A percentile compares a stretch with the other conserved stretches of the same genome.
phyloP scores from a whole-genome alignment of 2,797 vertebrate genomes.

The Sebastes aleutianus region DNA sequence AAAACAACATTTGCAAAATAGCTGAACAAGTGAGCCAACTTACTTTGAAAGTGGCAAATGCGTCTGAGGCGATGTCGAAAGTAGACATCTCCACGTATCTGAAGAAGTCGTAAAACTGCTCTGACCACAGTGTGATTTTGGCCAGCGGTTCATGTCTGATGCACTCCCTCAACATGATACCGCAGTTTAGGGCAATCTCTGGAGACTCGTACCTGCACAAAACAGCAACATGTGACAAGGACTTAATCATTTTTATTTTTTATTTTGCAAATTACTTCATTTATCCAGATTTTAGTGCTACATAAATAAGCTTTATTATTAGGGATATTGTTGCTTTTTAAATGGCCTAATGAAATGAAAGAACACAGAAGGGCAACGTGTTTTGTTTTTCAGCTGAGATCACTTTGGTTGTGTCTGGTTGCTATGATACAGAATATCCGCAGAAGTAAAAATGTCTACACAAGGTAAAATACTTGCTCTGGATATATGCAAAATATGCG shows the following conservation, averaged over 20 bases:
- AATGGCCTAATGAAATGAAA: too few species aligned
- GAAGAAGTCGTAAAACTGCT: slow-evolving; percentile 98
- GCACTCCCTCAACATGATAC: slow-evolving; percentile 97
- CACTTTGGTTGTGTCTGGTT: too few species aligned
- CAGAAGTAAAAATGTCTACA: too few species aligned
- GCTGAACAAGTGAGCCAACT: slow-evolving; percentile 11
- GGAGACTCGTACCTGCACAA: slow-evolving; percentile 91
- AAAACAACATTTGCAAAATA: neutral
- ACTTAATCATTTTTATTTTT: neutral
- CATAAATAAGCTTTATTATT: too few species aligned
- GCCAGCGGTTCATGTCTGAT: slow-evolving; percentile 96
- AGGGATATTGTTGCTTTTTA: too few species aligned
- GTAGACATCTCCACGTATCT: slow-evolving; percentile 99
- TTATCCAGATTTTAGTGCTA: too few species aligned
- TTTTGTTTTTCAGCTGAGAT: too few species aligned
- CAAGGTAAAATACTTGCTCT: too few species aligned
- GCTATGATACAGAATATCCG: too few species aligned
- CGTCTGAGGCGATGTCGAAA: slow-evolving; percentile 97
- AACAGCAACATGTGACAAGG: neutral
- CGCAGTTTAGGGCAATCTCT: slow-evolving; percentile 97
- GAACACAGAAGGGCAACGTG: too few species aligned
- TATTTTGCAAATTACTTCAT: too few species aligned
- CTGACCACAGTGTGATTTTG: slow-evolving; percentile 95
- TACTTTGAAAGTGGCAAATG: slow-evolving; percentile 98
- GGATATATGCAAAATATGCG: too few species aligned